A percentile compares a stretch with the other conserved stretches of the same genome.
phyloP scores from a whole-genome alignment of 92 coral and sea anemone species.

The Hydrozoanthus gracilis region DNA sequence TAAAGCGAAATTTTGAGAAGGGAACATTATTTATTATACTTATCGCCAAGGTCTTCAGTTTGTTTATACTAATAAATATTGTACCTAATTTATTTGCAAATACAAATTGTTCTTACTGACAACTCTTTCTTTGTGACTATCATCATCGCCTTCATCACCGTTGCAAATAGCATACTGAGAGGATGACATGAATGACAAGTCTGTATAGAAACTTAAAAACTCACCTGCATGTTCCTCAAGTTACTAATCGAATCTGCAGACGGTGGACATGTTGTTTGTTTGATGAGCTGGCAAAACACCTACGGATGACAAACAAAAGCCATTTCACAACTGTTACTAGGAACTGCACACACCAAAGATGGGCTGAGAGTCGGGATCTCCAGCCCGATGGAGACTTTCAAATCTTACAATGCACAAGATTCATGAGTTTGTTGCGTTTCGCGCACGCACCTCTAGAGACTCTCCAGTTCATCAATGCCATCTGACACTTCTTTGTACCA shows the following conservation, averaged over 20 bases:
- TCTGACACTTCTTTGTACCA: too few species aligned
- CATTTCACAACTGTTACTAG: background rate
- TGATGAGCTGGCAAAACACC: constrained; percentile 97
- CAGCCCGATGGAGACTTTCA: too few species aligned
- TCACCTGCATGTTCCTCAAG: constrained; percentile 95
- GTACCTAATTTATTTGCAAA: background rate
- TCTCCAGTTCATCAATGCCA: too few species aligned
- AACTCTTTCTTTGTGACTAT: background rate
- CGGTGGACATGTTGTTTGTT: constrained; percentile 94
- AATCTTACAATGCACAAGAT: too few species aligned
- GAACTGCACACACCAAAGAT: background rate
- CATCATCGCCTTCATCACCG: background rate
- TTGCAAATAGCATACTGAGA: background rate
- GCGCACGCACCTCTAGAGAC: too few species aligned
- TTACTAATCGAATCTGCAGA: constrained; percentile 91
- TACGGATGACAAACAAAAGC: constrained; percentile 5
- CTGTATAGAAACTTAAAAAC: background rate
- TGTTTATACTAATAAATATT: background rate
- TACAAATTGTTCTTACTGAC: background rate
- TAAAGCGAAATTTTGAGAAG: too few species aligned
- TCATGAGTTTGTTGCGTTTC: too few species aligned
- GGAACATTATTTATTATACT: background rate
- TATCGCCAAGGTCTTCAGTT: background rate
- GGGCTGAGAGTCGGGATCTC: too few species aligned
- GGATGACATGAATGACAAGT: background rate